Conservation (phyloP, 35 echinoderm and acorn worm genomes). For the Diadema setosum region DNA sequence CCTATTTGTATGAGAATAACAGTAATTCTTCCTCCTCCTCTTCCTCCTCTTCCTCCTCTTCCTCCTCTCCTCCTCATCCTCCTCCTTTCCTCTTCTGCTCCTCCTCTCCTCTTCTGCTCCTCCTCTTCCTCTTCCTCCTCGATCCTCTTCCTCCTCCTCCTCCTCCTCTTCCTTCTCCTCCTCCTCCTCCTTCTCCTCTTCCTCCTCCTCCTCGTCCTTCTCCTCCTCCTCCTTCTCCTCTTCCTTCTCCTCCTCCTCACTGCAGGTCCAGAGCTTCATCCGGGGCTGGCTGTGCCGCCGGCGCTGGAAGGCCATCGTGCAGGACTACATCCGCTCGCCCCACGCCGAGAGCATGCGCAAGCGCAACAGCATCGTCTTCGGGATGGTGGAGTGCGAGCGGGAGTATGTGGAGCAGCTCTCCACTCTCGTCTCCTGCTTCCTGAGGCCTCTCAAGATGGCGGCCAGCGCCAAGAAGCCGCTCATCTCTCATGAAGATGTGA, state of each 20-base stretch:
- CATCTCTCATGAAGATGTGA: conserved; percentile 97
- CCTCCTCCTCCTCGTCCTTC: no score
- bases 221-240: neutral
- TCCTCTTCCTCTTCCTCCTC: neutral
- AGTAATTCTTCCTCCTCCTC: no score
- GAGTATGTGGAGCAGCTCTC: conserved; percentile 99
- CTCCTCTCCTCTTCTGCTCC: no score
- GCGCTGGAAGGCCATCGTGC: conserved; percentile 95
- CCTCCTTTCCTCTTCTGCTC: no score
- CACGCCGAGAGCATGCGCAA: conserved; percentile 99
- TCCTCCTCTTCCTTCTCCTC: neutral
- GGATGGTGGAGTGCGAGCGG: conserved; percentile 95
- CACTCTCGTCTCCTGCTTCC: conserved; percentile 88
- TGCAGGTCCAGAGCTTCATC: conserved; percentile 97
- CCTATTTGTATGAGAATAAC: no score
- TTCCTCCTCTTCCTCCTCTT: no score
- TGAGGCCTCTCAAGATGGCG: conserved; percentile 96
- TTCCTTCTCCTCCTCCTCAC: neutral
- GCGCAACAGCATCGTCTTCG: conserved; percentile 94
- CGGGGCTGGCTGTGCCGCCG: conserved; percentile 90
- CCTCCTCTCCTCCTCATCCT: no score
- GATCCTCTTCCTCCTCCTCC: no score
- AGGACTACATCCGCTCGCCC: conserved; percentile 96
- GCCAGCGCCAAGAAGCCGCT: conserved; percentile 97
- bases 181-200: neutral